phyloP scores from a whole-genome alignment of 2,888 invertebrate genomes.

The Euclidia mi region DNA sequence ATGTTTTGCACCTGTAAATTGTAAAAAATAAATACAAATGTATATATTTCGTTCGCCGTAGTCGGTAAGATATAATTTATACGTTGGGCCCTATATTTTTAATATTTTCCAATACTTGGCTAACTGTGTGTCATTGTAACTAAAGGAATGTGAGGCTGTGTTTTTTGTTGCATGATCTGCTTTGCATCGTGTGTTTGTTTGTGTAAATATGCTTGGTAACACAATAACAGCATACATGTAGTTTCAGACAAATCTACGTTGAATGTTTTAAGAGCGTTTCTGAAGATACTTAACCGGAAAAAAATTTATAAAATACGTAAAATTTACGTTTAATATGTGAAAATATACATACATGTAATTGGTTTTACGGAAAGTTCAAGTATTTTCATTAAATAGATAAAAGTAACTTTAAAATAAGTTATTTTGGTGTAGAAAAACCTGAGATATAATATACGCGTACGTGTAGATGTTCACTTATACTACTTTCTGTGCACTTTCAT shows the following conservation, averaged over 20 bases:
- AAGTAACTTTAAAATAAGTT: too few relatives aligned
- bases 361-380: too few relatives aligned
- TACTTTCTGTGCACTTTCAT: too few relatives aligned
- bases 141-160: constrained; percentile 42
- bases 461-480: too few relatives aligned
- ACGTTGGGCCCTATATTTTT: constrained; percentile 24
- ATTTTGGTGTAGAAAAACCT: too few relatives aligned
- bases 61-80: constrained; percentile 19
- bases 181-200: constrained; percentile 70
- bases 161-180: constrained; percentile 66
- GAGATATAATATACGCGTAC: too few relatives aligned
- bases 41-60: not conserved
- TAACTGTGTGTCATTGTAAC: constrained; percentile 43
- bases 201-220: constrained; percentile 56
- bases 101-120: constrained; percentile 36
- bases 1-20: too few relatives aligned
- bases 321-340: too few relatives aligned
- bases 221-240: constrained; percentile 43
- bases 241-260: constrained; percentile 59
- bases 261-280: not conserved
- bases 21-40: too few relatives aligned
- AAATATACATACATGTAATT: too few relatives aligned
- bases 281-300: not conserved
- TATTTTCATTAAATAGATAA: too few relatives aligned
- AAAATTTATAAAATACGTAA: too few relatives aligned